These are phyloP conservation scores for Drosophila grimshawi DNA, from an alignment of 1,140 invertebrate species.

Conservation along the genomic window DNA sequence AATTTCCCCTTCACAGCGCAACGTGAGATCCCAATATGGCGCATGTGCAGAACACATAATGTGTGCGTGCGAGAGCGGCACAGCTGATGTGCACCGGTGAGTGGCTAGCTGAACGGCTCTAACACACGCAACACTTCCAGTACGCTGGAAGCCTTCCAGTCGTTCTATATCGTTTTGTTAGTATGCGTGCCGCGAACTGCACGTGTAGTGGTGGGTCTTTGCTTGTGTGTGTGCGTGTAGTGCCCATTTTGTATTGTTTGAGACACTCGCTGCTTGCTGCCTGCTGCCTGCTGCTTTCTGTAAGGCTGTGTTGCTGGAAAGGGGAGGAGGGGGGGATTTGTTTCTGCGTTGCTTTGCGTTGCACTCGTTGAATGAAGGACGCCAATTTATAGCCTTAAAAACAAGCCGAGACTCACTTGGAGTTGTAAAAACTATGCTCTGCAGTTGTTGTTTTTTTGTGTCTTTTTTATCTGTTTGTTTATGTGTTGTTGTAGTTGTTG, in stretches of 20 bases:
- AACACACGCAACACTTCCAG: constrained; percentile 49
- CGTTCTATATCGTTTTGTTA: background rate
- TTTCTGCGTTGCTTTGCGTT: constrained; percentile 26
- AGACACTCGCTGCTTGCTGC: background rate
- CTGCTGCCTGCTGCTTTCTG: background rate
- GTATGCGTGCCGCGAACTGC: constrained; percentile 46
- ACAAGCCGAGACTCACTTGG: constrained; percentile 32
- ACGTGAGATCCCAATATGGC: constrained; percentile 57
- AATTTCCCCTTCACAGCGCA: constrained; percentile 56
- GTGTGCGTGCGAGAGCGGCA: constrained; percentile 19
- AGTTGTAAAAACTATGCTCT: constrained; percentile 50
- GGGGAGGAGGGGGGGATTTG: background rate
- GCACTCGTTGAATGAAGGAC: constrained; percentile 77
- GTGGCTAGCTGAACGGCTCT: constrained; percentile 34
- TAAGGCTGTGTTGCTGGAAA: background rate
- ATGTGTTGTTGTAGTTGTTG: constrained; percentile 24
- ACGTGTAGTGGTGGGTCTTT: constrained; percentile 38
- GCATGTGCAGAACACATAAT: constrained; percentile 47
- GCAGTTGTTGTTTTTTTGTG: constrained; percentile 39
- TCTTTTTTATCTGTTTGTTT: background rate
- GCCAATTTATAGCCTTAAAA: constrained; percentile 78
- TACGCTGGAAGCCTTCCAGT: constrained; percentile 55
- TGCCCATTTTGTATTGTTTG: constrained; percentile 72
- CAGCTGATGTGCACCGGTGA: constrained; percentile 13
- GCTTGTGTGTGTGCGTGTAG: constrained; percentile 50